Conservation (phyloP, 2,888 invertebrate species). For the Melanostoma mellinum region DNA sequence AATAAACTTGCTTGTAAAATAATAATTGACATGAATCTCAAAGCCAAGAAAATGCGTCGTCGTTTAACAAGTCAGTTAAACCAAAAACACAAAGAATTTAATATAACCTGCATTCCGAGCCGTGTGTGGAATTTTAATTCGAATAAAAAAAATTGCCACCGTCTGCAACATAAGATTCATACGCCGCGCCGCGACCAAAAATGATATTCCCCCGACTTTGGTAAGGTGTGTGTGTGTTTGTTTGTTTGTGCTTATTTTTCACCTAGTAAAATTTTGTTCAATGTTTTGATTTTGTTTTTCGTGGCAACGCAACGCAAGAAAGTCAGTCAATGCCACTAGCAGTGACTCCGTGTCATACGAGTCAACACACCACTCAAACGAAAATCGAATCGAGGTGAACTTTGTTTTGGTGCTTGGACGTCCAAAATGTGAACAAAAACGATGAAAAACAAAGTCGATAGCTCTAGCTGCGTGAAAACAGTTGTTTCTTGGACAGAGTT, state of each 20-base stretch:
- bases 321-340: conserved; percentile 63
- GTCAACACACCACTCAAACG: conserved; percentile 8
- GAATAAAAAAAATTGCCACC: conserved; percentile 25
- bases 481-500: too few relatives aligned
- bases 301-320: conserved; percentile 38
- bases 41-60: conserved; percentile 40
- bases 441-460: too few relatives aligned
- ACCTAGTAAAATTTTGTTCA: conserved; percentile 24
- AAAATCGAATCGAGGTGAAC: conserved; percentile 49
- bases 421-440: conserved; percentile 1
- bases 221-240: not conserved
- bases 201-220: not conserved
- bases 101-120: conserved; percentile 35
- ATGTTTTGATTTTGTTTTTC: conserved; percentile 37
- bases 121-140: conserved; percentile 37
- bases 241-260: not conserved
- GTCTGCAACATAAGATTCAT: conserved; percentile 21
- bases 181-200: not conserved
- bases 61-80: conserved; percentile 15
- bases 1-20: conserved; percentile 11
- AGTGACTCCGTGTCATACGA: conserved; percentile 40
- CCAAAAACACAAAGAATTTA: conserved; percentile 30
- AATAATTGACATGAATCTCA: conserved; percentile 31
- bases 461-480: too few relatives aligned
- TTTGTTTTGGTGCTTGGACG: conserved; percentile 47